These are phyloP conservation scores for Malaclemys terrapin DNA, from an alignment of 2,113 vertebrate species.

Conservation along the genomic window DNA sequence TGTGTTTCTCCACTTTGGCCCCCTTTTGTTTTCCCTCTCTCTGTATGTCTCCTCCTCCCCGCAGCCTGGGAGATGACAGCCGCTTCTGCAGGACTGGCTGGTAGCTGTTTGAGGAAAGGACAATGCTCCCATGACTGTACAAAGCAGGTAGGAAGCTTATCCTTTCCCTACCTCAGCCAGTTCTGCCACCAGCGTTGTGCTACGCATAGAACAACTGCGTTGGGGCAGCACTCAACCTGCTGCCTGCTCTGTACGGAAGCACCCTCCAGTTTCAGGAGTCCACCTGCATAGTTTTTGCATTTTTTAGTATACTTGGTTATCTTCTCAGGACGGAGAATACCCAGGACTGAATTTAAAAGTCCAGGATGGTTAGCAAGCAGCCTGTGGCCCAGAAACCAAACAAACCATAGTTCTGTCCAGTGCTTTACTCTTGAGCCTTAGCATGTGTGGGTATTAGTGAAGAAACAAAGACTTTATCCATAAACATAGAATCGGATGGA, in stretches of 20 bases:
- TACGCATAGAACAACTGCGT: background rate
- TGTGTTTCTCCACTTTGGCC: accelerated
- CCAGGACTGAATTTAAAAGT: background rate
- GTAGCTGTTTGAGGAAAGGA: accelerated
- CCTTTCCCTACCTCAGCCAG: background rate
- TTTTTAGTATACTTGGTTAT: background rate
- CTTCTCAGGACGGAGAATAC: background rate
- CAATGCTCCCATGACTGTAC: background rate
- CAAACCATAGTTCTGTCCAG: background rate
- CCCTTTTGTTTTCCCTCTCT: background rate
- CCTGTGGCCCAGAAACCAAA: background rate
- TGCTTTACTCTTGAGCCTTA: background rate
- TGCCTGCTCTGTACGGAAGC: background rate
- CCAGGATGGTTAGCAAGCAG: background rate
- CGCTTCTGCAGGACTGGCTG: background rate
- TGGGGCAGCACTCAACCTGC: background rate
- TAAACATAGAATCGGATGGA: accelerated
- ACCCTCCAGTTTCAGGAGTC: background rate
- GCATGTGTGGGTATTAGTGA: background rate
- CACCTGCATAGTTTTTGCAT: background rate
- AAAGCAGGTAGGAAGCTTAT: background rate
- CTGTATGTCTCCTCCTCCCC: accelerated
- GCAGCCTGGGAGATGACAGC: accelerated
- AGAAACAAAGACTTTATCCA: background rate
- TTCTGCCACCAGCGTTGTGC: background rate